Base-by-base conservation (phyloP, 1,140 invertebrate genomes). In the Dolichoris vasculosae region DNA sequence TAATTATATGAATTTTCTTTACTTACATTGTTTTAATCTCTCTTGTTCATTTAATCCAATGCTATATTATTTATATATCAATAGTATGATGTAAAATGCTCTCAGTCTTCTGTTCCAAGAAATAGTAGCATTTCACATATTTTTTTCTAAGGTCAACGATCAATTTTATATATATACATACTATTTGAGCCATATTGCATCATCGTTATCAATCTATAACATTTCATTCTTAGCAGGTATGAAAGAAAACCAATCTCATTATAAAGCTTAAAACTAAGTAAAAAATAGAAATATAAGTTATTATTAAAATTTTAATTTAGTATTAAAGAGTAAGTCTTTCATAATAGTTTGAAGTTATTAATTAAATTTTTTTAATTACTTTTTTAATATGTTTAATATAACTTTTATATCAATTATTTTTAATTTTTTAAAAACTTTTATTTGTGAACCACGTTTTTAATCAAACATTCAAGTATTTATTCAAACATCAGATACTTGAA, bases 81-180 rank as follows among this genome's bases (percentile, higher is more conserved):
- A 55, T 84, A n/a, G 9, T 76, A 69, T 82, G 82, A 90, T 88
- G 88, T 88, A 83, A 90, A 88, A 88, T 87, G 87, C 81, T 92
- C 82, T 92, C 90, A 92, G 90, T 91, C 91, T 92, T 92, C 82
- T 91, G 86, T 90, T 87, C 43, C 59, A 46, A 51, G 84, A 81
- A 63, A 64, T 86, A 67, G 73, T 82, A 38, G 55, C 46, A 69
- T 79, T 86, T 83, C 23, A 32, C 30, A 78, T 83, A 59, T 35
- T 73, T 83, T 32, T 32, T 75, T 82, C n/a, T 85, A 85, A 85
- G 73, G 69, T 77, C 55, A 80, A 85, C 63, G 46, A 2, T 48
- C 8, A 67, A 55, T 2, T 75, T 73, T 35, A 51, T 87, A 63
- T 6, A 77, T 48, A 30, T n/a, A 77, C 32, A 38, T 26, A 35